Evolutionary conservation across 2,888 invertebrate genomes (phyloP).

Genomic region (Eupeodes latifasciatus): DNA sequence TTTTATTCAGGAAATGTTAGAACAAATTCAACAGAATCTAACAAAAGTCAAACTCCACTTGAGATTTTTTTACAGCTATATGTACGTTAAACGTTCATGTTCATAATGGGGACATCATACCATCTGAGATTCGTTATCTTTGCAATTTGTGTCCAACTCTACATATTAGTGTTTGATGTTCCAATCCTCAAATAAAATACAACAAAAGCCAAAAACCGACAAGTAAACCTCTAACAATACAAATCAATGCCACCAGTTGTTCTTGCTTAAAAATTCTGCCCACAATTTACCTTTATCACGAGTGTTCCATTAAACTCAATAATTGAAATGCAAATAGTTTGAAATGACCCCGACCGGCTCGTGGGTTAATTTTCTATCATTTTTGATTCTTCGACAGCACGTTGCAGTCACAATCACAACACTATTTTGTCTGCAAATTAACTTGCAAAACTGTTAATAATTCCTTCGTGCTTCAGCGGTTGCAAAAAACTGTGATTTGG

Average conservation of each 20-base stretch:
- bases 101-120: no score
- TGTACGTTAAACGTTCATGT: no score
- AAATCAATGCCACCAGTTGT: slow-evolving; percentile 30
- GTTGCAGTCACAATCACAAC: not conserved
- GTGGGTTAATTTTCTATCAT: not conserved
- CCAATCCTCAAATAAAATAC: no score
- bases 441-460: slow-evolving; percentile 43
- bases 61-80: no score
- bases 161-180: no score
- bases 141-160: no score
- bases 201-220: not conserved
- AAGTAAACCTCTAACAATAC: slow-evolving; percentile 12
- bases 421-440: slow-evolving; percentile 45
- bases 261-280: slow-evolving; percentile 48
- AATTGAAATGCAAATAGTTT: slow-evolving; percentile 62
- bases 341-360: slow-evolving; percentile 34
- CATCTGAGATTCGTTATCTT: no score
- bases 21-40: no score
- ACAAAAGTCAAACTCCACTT: no score
- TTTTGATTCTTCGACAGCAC: not conserved
- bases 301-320: slow-evolving; percentile 49
- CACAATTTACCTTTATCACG: slow-evolving; percentile 47
- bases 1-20: no score
- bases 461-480: not conserved
- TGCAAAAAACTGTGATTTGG: not conserved